Conservation (phyloP, 2,797 vertebrate species). For the Enteromius paludinosus region DNA sequence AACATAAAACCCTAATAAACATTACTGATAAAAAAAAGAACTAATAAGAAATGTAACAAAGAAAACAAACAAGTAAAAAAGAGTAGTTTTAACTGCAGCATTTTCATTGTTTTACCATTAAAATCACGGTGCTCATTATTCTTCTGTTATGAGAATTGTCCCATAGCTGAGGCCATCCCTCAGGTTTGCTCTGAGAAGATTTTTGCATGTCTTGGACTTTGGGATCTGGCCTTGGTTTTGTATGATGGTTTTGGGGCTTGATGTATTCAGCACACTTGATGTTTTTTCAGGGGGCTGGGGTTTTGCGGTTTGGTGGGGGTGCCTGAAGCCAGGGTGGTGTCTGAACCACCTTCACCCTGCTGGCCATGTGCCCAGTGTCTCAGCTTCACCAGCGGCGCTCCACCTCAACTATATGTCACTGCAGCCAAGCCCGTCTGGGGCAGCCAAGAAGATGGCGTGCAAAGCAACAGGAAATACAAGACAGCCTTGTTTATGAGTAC, state of each 20-base stretch:
- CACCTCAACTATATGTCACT: constrained; percentile 44
- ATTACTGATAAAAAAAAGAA: too few species aligned
- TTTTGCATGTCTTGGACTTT: neutral
- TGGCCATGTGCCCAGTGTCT: constrained; percentile 71
- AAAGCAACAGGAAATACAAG: constrained; percentile 75
- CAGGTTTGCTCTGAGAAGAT: neutral
- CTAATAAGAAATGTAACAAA: too few species aligned
- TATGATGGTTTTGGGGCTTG: constrained; percentile 43
- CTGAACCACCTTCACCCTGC: constrained; percentile 65
- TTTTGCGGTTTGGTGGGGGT: constrained; percentile 76
- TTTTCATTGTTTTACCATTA: too few species aligned
- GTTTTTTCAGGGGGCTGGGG: constrained; percentile 53
- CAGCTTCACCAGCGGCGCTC: constrained; percentile 37
- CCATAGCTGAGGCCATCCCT: neutral
- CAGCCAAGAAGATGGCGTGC: constrained; percentile 60
- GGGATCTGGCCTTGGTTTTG: constrained; percentile 10
- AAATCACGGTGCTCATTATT: neutral
- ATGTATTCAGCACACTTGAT: constrained; percentile 4
- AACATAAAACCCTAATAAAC: too few species aligned
- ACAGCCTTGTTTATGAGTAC: constrained; percentile 70
- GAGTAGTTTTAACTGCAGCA: too few species aligned
- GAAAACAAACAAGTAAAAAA: too few species aligned
- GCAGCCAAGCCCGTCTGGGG: constrained; percentile 28
- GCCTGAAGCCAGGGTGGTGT: constrained; percentile 82
- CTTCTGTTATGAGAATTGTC: neutral